Base-by-base conservation (phyloP, 2,113 vertebrate genomes). In the Noturus placidus region DNA sequence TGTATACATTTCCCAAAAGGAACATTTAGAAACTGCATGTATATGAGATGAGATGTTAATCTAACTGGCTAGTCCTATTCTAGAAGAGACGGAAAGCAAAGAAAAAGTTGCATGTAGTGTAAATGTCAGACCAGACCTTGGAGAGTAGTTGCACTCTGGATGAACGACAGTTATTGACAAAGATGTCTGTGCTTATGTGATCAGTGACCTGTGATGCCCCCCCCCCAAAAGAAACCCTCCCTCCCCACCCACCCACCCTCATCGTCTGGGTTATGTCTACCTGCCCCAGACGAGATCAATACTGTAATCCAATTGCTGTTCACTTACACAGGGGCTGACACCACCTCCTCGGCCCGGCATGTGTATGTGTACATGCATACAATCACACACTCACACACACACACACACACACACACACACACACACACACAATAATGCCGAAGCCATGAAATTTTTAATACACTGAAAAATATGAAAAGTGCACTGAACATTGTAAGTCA, bases 221-320 rank as follows among this genome's bases (percentile, higher is more conserved):
- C 20, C 72, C 15, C 6, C 42, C 72, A 4, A 19, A 30, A 79
- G n/a, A 79, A 50, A 77, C 54, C 87, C 89, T 90, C 91, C 86
- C 54, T 80, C 52, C 78, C 4, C 4, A 17, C 79, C 25, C n/a
- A n/a, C 54, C n/a, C 54, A 22, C 78, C 30, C 57, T 61, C 33
- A 42, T 57, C 78, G 93, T 93, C 91, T 93, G 92, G 91, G 88
- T 91, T 91, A 87, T 90, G 88, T 90, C 91, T 93, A 93, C 93
- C 92, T 93, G 91, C 87, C 65, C 91, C 94, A 95, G 95, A 95
- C 94, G 87, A 89, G 91, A 95, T 95, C 93, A 94, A 94, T 94
- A 93, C 89, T 92, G 92, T 91, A 92, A 94, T 94, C 92, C 91
- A 93, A 94, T 94, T 92, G 91, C 91, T 91, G 91, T 93, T 92